Evolutionary conservation across 2,797 vertebrate species (phyloP), one percentile per base, ranked within the genome.

Genomic region (Eulemur coronatus): DNA sequence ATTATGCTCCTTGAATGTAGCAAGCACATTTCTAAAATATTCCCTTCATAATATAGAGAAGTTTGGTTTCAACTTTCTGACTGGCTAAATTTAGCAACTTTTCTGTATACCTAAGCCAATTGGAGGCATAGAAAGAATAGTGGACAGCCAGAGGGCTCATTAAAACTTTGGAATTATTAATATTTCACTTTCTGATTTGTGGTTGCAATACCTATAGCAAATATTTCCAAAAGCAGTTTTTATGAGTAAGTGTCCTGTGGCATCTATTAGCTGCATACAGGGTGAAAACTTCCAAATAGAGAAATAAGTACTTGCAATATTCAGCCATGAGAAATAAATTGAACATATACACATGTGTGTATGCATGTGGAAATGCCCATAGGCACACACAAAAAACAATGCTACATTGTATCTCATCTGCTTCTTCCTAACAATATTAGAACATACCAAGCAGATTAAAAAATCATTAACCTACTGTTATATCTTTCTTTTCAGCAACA

Each of bases 101-200:
- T 30, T 95, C 52, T 69, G 1, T 67, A 81, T 41, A 35, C 4
- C 7, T 78, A 73, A 72, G 38, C 35, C 76, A 95, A 93, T 38
- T 46, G 8, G 55, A 93, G 10, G 30, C 20, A 65, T 35, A 81
- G 33, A 89, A 91, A 81, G 18, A 20, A 14, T 50, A 59, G 18
- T 4, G 18, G 41, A 61, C 43, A 69, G 41, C 14, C 30, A 76
- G 48, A 80, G 26, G 59, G 61, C 20, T 84, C 63, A 63, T 69
- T 92, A 78, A 89, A 94, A 80, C 67, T 87, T 90, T 75, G 81
- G 89, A 35, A 80, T 73, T 69, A 92, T 92, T 92, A 78, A 90
- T 81, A 94, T 85, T 91, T 85, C 33, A 92, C 26, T 17, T 88
- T 92, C 48, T 43, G 28, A 85, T 46, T 86, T 73, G n/a, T 84